phyloP scores from a whole-genome alignment of 2,888 invertebrate genomes.

The Scaptomyza tumidula region DNA sequence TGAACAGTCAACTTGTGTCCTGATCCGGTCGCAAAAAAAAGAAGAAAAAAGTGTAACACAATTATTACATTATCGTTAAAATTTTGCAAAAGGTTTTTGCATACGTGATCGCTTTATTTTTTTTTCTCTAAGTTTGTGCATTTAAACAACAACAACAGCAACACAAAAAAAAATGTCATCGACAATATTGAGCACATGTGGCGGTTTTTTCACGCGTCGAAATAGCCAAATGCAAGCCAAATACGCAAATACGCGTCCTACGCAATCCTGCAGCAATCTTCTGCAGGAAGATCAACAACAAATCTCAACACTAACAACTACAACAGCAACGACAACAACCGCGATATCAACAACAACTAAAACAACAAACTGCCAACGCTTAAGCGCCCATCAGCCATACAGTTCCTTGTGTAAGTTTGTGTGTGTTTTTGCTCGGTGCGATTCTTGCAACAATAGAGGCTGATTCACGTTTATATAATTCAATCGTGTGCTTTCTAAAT shows the following conservation, averaged over 20 bases:
- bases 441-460: constrained; percentile 3
- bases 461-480: constrained; percentile 4
- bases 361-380: constrained; percentile 2
- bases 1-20: constrained; percentile 54
- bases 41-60: neutral
- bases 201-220: constrained; percentile 39
- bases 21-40: constrained; percentile 1
- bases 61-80: neutral
- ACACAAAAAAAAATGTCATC: constrained; percentile 4
- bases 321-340: neutral
- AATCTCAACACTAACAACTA: neutral
- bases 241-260: too few species aligned
- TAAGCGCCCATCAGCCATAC: constrained; percentile 10
- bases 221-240: constrained; percentile 30
- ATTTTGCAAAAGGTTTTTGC: neutral
- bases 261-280: constrained; percentile 8
- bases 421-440: neutral
- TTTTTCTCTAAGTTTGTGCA: neutral
- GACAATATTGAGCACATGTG: constrained; percentile 30
- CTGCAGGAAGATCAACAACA: neutral
- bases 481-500: neutral
- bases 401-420: constrained; percentile 35
- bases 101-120: neutral
- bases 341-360: neutral
- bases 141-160: constrained; percentile 1